phyloP scores from a whole-genome alignment of 2,888 invertebrate species.

The Spisula subtruncata region DNA sequence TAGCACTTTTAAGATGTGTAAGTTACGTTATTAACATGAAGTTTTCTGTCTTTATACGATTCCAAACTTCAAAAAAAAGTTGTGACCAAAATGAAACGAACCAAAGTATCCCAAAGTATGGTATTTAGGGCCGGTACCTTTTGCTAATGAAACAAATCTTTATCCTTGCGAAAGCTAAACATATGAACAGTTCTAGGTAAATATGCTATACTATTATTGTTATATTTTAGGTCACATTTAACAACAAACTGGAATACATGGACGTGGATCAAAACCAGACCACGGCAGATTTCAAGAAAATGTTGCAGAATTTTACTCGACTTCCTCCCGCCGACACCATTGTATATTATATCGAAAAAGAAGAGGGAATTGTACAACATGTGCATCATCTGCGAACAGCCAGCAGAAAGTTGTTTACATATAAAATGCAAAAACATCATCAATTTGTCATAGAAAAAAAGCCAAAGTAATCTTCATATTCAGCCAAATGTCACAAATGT shows the following conservation, averaged over 20 bases:
- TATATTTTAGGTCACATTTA: conserved; percentile 92
- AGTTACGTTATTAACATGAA: too few species aligned
- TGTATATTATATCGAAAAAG: conserved; percentile 94
- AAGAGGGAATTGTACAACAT: conserved; percentile 39
- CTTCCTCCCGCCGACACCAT: conserved; percentile 95
- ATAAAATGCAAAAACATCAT: conserved; percentile 84
- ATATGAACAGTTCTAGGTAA: too few species aligned
- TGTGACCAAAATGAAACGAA: too few species aligned
- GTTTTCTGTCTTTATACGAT: too few species aligned
- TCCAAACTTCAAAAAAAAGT: too few species aligned
- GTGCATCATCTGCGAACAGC: conserved; percentile 94
- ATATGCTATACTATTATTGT: not conserved
- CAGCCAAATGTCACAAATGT: too few species aligned
- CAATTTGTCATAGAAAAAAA: conserved; percentile 2
- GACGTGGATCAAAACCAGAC: conserved; percentile 91
- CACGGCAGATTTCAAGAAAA: conserved; percentile 91
- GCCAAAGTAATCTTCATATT: not conserved
- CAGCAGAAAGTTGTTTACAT: conserved; percentile 96
- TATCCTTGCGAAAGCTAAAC: too few species aligned
- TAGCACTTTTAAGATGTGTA: too few species aligned
- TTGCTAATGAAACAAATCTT: too few species aligned
- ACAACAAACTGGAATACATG: conserved; percentile 88
- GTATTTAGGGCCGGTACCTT: too few species aligned
- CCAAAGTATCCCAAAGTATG: not conserved
- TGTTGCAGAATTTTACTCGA: conserved; percentile 89